A percentile compares a stretch with the other conserved stretches of the same genome.
Evolutionary conservation across 2,888 invertebrate genomes (phyloP).

Genomic region (Drosophila melanosoma): DNA sequence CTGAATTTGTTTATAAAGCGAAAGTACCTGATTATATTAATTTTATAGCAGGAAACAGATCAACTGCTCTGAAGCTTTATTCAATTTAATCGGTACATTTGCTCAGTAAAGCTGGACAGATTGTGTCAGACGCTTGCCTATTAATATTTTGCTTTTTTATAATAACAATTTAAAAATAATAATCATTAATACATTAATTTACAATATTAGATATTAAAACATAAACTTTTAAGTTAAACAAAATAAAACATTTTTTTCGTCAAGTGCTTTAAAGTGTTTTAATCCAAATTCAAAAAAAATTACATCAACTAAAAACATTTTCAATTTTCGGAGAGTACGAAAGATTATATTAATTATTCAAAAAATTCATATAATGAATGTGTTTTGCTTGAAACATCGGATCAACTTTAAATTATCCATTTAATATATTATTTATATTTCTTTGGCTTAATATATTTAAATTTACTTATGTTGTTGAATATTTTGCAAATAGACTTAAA

Average conservation of each 20-base stretch:
- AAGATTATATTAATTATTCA: no score
- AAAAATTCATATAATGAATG: background rate
- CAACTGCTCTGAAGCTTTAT: background rate
- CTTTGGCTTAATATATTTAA: background rate
- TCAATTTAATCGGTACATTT: background rate
- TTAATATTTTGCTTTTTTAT: no score
- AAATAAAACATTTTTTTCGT: background rate
- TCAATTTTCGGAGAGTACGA: no score
- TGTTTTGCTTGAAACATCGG: background rate
- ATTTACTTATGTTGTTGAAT: background rate
- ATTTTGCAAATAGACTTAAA: background rate
- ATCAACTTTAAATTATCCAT: background rate
- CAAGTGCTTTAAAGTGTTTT: background rate
- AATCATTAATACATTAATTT: background rate
- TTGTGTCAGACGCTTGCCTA: no score
- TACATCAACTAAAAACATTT: no score
- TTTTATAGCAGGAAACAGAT: background rate
- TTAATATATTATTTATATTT: background rate
- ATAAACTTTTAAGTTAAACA: no score
- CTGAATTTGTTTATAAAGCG: background rate
- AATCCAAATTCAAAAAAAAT: no score
- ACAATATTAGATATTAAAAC: background rate
- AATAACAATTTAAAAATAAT: background rate
- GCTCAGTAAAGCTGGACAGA: background rate
- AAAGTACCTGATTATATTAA: background rate